Evolutionary conservation across 2,888 invertebrate species (phyloP).

Genomic region (Pyrochroa serraticornis): DNA sequence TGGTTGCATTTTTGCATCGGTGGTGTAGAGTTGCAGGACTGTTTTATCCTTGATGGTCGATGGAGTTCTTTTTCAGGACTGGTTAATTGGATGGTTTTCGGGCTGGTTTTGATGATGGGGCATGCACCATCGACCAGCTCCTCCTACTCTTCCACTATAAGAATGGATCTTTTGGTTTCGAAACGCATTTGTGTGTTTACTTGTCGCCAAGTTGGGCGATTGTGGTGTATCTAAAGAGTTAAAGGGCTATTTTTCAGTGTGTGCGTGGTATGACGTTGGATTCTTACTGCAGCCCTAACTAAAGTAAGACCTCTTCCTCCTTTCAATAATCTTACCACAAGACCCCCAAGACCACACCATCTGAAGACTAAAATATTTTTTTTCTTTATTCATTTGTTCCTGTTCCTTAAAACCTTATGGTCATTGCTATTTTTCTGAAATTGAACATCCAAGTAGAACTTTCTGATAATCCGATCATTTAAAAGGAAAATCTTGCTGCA

Average conservation of each 20-base stretch:
- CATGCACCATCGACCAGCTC: constrained; percentile 22
- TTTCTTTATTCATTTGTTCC: no score
- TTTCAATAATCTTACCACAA: no score
- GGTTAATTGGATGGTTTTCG: constrained; percentile 21
- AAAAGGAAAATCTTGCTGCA: no score
- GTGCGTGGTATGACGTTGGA: not conserved
- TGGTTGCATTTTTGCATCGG: constrained; percentile 18
- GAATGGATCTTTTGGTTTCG: constrained; percentile 38
- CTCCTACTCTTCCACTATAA: constrained; percentile 41
- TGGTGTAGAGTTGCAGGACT: not conserved
- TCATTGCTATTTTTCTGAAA: no score
- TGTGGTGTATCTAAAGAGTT: not conserved
- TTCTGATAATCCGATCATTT: no score
- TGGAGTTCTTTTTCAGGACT: constrained; percentile 20
- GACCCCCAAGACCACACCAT: no score
- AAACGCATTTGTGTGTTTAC: constrained; percentile 42
- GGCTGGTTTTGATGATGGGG: constrained; percentile 9
- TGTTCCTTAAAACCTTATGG: no score
- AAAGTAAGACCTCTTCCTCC: no score
- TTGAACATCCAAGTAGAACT: no score
- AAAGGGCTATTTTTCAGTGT: not conserved
- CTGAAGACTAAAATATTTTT: no score
- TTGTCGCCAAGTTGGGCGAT: constrained; percentile 15
- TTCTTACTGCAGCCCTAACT: no score
- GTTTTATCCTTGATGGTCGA: not conserved